phyloP scores from a whole-genome alignment of 2,797 vertebrate species.

The Sebastes umbrosus region DNA sequence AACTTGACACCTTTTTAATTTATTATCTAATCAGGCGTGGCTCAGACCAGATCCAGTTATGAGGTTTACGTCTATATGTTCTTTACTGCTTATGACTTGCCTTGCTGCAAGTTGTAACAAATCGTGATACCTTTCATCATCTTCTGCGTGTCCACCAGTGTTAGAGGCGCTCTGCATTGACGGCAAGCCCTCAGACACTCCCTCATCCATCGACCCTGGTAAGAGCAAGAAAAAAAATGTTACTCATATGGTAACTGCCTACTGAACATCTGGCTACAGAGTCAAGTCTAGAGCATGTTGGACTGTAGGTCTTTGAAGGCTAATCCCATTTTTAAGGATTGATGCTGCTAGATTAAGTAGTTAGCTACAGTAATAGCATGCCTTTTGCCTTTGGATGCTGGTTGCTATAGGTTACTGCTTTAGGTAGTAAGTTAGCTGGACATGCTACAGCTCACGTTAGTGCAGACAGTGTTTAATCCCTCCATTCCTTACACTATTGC shows the following conservation, averaged over 20 bases:
- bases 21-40: slow-evolving; percentile 29
- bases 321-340: slow-evolving; percentile 21
- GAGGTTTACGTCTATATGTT: slow-evolving; percentile 20
- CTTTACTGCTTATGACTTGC: slow-evolving; percentile 7
- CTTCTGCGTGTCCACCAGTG: slow-evolving; percentile 87
- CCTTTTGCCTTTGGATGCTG: too few relatives aligned
- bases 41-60: not conserved
- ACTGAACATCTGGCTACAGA: not conserved
- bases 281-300: not conserved
- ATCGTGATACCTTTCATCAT: slow-evolving; percentile 85
- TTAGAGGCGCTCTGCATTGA: slow-evolving; percentile 89
- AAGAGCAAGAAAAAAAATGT: slow-evolving; percentile 41
- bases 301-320: slow-evolving; percentile 12
- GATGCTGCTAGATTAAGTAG: not conserved
- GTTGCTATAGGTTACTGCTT: too few relatives aligned
- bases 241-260: not conserved
- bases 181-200: slow-evolving; percentile 90
- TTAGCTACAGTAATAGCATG: not conserved
- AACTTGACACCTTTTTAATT: not conserved
- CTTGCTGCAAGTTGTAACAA: slow-evolving; percentile 51
- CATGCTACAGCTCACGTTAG: too few relatives aligned
- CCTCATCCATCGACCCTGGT: slow-evolving; percentile 93
- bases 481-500: too few relatives aligned
- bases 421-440: too few relatives aligned
- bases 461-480: too few relatives aligned